Evolutionary conservation across 2,888 invertebrate species (phyloP), one percentile per base, ranked within the genome.

Genomic region (Drosophila pseudotakahashii): DNA sequence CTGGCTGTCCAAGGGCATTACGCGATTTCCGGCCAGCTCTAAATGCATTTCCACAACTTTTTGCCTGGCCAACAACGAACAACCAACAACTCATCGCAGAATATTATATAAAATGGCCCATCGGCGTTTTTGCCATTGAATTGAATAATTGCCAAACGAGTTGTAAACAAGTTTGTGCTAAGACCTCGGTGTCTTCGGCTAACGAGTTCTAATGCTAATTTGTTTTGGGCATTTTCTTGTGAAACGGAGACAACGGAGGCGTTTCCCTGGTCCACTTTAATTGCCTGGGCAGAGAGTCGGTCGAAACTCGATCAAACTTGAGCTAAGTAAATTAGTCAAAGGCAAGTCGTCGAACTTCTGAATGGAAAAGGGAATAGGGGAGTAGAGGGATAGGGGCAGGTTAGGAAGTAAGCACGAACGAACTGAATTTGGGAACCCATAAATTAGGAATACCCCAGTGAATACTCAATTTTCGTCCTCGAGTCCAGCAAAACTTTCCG

Each of bases 81-180:
- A n/a, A n/a, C n/a, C n/a, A n/a, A n/a, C n/a, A n/a, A n/a, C n/a
- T n/a, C n/a, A n/a, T n/a, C n/a, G 58, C 39, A 37, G 69, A 67
- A 73, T 72, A 30, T 30, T 86, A 82, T 53, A 79, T 64, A 74
- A 77, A 68, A 72, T 26, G 55, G 57, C 59, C 26, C 57, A 66
- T 26, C 67, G 75, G 72, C 78, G 78, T 37, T 60, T 60, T 39
- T 52, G 75, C 69, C 72, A 73, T 81, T 77, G 73, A 81, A 84
- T 88, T 88, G 77, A 84, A 84, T 82, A 82, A 82, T 82, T 88
- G 82, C 85, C 78, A 77, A 88, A 77, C 85, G 85, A 81, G 70
- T 81, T 77, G 81, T 79, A 79, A 82, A 84, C 81, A 87, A 81
- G 74, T 78, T 73, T 55, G 7, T 6, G 41, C 63, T 23, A 58